Evolutionary conservation across 53 echinoderm and acorn worm species (phyloP).

Genomic region (Glandiceps talaboti): DNA sequence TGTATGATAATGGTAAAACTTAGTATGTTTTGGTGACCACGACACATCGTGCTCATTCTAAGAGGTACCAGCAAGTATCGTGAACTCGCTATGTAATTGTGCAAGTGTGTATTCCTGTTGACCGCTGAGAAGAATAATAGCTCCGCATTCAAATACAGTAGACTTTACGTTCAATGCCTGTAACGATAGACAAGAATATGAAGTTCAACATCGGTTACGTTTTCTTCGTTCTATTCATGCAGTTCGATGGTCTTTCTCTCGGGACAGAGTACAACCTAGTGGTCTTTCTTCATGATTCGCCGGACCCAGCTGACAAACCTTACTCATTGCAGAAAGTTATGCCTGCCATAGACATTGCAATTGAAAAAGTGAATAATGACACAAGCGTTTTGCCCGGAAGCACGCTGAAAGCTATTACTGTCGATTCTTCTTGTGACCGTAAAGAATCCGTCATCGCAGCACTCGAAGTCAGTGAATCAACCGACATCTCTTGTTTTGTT

Average conservation of each 20-base stretch:
- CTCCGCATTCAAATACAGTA: too few species aligned
- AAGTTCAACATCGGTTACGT: neutral
- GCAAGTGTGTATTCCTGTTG: too few species aligned
- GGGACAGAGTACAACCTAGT: neutral
- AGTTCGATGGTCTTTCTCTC: neutral
- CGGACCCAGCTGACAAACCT: neutral
- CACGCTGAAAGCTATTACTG: neutral
- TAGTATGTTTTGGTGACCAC: too few species aligned
- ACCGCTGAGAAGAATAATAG: too few species aligned
- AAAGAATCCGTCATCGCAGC: neutral
- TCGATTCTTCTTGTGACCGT: neutral
- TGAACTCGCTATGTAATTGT: too few species aligned
- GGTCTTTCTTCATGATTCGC: neutral
- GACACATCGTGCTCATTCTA: too few species aligned
- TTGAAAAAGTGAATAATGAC: conserved; percentile 16
- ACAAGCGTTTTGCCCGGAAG: neutral
- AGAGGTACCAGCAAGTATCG: too few species aligned
- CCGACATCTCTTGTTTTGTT: conserved; percentile 27
- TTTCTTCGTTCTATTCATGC: neutral
- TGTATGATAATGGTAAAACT: too few species aligned
- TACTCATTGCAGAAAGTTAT: neutral
- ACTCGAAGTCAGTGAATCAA: neutral
- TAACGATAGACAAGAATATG: neutral
- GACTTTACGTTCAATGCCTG: too few species aligned
- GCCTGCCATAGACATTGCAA: conserved; percentile 31